Evolutionary conservation across 2,797 vertebrate species (phyloP).

Genomic region (Coreius guichenoti): DNA sequence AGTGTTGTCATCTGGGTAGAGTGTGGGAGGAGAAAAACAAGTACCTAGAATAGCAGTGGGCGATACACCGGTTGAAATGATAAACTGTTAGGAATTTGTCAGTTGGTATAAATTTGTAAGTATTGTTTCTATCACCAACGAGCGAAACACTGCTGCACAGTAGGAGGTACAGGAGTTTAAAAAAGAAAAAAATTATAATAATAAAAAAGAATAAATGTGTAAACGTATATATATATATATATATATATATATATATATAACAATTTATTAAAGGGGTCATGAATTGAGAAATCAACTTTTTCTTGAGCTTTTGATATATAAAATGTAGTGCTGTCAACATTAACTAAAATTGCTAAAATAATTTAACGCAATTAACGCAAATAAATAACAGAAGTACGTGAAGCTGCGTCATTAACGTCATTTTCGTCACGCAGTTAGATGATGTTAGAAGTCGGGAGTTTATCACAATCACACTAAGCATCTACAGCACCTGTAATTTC

Average conservation of each 20-base stretch:
- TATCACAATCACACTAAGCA: no score
- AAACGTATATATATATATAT: neutral
- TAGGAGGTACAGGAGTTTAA: neutral
- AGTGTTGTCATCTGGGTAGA: conserved; percentile 31
- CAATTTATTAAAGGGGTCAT: neutral
- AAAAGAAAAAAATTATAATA: neutral
- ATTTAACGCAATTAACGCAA: no score
- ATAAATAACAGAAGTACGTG: no score
- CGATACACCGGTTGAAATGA: conserved; percentile 1
- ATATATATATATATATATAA: neutral
- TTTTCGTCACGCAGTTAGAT: no score
- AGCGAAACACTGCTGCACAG: neutral
- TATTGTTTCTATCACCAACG: neutral
- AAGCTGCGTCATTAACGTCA: no score
- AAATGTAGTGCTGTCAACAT: no score
- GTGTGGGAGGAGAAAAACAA: conserved; percentile 37
- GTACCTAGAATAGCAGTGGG: neutral
- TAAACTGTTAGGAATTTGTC: conserved; percentile 24
- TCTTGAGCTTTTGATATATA: no score
- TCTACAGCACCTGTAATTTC: no score
- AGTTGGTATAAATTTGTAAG: neutral
- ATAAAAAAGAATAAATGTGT: neutral
- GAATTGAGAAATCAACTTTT: no score
- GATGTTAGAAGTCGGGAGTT: no score
- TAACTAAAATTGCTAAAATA: no score